These are phyloP conservation scores for Synaphobranchus kaupii DNA, from an alignment of 2,797 vertebrate species.

Conservation along the genomic window DNA sequence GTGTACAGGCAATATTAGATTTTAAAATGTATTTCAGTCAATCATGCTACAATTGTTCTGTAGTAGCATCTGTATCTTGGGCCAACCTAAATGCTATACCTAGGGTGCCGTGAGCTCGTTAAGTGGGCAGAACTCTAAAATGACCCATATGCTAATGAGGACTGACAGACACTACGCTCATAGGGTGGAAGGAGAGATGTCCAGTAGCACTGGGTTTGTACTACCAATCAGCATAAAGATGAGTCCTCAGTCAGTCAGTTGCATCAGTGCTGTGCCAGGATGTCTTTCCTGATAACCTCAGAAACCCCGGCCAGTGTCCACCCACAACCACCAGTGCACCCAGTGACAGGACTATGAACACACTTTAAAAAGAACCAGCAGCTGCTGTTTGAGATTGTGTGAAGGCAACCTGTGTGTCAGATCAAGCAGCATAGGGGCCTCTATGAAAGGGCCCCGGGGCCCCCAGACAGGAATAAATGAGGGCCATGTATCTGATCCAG, in stretches of 20 bases:
- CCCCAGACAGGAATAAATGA: too few relatives aligned
- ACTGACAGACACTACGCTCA: background rate
- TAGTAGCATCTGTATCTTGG: background rate
- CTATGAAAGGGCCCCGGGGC: background rate
- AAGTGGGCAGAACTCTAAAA: background rate
- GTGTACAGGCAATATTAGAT: background rate
- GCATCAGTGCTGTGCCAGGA: background rate
- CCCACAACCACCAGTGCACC: background rate
- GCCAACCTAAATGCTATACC: background rate
- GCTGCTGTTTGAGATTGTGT: background rate
- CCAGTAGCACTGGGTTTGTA: background rate
- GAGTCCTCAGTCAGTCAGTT: background rate
- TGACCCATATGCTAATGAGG: background rate
- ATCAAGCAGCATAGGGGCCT: background rate
- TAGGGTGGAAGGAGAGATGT: background rate
- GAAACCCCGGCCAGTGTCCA: background rate
- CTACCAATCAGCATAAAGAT: background rate
- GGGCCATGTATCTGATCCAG: background rate
- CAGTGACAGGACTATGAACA: too few relatives aligned
- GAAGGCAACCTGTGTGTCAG: background rate
- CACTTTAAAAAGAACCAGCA: background rate
- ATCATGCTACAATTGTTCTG: background rate
- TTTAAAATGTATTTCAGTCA: background rate
- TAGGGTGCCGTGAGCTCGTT: background rate
- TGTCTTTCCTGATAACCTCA: background rate